Base-by-base conservation (phyloP, 2,113 vertebrate species). In the Thalassoma bifasciatum region DNA sequence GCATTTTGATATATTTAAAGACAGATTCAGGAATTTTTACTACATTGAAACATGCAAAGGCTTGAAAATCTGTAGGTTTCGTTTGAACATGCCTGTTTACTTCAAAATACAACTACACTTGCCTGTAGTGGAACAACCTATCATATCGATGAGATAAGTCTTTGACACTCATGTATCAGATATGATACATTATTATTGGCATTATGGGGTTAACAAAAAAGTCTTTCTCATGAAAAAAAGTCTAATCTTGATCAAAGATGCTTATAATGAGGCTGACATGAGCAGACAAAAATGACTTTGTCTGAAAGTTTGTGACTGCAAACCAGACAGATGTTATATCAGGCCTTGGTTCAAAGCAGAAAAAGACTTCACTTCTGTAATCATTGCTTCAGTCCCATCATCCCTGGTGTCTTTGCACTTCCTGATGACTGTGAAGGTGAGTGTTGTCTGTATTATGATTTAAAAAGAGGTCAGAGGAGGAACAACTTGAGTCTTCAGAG, bases 281-380 rank as follows among this genome's bases (percentile, higher is more conserved):
- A 38, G 38, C 46, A 2, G 2, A 61, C 24, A 16, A 61, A 57
- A 57, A 58, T 19, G 14, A 1, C 12, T 65, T 2, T 30, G 30
- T 30, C 30, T 30, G 24, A 36, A 62, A 42, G 21, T 24, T 36
- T 51, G 36, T 24, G 56, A 16, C 65, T 42, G 49, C 26, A 70
- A 63, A 66, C 71, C 73, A 54, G 34, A 72, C 44, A 72, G 61
- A 21, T 16, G 66, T 65, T 4, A 10, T 38, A 52, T 76, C 47
- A 54, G 46, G 30, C 40, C 23, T 50, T 44, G 34, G 8, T 62
- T 70, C 47, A 16, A 2, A 51, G 34, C 34, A 67, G 58, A n/a
- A 70, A 47, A 68, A 47, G 1, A 2, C 10, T 68, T 78, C 36
- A 24, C 0, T 34, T 30, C 26, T 50, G 54, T 59, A 53, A 59